Conservation (phyloP, 2,888 invertebrate genomes). For the Unio pictorum region DNA sequence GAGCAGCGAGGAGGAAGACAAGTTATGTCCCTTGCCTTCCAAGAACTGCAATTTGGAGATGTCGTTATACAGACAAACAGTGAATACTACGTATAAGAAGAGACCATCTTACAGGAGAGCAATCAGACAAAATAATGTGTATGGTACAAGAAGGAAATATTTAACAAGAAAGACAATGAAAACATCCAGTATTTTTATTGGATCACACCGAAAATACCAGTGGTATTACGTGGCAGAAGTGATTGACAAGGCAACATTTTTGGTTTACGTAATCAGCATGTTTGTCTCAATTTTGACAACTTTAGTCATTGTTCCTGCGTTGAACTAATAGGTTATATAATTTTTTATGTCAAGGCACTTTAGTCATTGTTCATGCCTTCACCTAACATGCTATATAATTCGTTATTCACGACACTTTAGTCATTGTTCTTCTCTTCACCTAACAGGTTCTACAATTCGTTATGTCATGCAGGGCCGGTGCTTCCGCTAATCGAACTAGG, state of each 20-base stretch:
- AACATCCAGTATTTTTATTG: constrained; percentile 8
- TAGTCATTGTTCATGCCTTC: no score
- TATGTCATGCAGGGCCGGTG: no score
- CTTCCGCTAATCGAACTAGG: no score
- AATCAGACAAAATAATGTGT: constrained; percentile 7
- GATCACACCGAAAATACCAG: constrained; percentile 42
- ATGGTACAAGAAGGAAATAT: background rate
- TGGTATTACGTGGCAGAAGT: constrained; percentile 65
- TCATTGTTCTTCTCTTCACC: no score
- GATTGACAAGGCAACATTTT: constrained; percentile 58
- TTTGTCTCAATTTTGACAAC: constrained; percentile 56
- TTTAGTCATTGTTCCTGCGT: constrained; percentile 39
- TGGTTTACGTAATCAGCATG: constrained; percentile 57
- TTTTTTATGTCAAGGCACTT: no score
- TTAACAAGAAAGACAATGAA: background rate
- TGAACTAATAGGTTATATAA: no score
- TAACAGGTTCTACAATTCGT: no score
- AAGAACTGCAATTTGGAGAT: constrained; percentile 1
- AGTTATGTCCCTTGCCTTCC: background rate
- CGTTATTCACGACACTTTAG: no score
- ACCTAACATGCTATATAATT: no score
- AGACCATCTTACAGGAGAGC: constrained; percentile 29
- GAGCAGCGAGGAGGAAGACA: constrained; percentile 1
- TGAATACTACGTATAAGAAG: constrained; percentile 5
- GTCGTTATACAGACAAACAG: constrained; percentile 6